phyloP scores from a whole-genome alignment of 2,113 vertebrate species.

The Pachyramphus minor region DNA sequence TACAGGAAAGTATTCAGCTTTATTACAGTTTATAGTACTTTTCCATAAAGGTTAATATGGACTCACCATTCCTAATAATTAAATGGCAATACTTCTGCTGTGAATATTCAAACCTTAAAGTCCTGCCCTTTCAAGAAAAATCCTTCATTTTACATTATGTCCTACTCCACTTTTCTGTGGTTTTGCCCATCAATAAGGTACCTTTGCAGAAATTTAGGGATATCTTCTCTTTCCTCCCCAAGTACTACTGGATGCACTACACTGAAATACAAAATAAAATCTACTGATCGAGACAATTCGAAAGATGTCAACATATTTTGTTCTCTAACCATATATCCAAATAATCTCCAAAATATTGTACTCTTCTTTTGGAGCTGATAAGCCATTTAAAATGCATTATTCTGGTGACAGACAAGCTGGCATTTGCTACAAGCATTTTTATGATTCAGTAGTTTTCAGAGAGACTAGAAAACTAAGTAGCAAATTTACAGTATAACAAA shows the following conservation, averaged over 20 bases:
- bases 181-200: neutral
- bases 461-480: conserved; percentile 28
- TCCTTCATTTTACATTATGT: neutral
- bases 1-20: neutral
- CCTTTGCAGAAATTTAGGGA: neutral
- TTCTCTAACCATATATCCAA: conserved; percentile 24
- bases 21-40: neutral
- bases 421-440: conserved; percentile 42
- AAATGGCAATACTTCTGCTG: neutral
- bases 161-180: neutral
- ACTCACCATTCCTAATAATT: neutral
- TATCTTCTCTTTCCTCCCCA: neutral
- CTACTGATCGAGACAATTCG: neutral
- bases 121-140: neutral
- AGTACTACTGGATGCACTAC: neutral
- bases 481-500: conserved; percentile 57
- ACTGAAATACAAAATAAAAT: neutral
- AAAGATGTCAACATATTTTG: conserved; percentile 34
- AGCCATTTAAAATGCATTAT: conserved; percentile 44
- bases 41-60: conserved; percentile 3
- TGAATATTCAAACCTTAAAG: neutral
- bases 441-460: conserved; percentile 55
- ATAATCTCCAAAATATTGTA: conserved; percentile 1
- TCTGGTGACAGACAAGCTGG: conserved; percentile 54
- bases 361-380: conserved; percentile 38